A percentile compares a stretch with the other conserved stretches of the same genome.
Evolutionary conservation across 2,888 invertebrate species (phyloP).

Genomic region (Pristionchus mayeri): DNA sequence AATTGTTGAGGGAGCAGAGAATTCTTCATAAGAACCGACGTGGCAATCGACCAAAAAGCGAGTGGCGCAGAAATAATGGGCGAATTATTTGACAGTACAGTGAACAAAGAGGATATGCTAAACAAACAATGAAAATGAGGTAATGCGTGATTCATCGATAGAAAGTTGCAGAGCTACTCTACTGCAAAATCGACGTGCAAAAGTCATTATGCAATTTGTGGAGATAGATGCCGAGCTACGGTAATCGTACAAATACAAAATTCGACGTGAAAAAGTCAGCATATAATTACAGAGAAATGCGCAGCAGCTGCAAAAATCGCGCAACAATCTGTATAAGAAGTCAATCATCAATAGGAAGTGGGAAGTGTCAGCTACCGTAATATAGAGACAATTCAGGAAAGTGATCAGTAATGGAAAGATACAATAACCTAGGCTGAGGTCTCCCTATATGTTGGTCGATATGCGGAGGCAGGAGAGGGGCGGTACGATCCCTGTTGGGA

Average conservation of each 20-base stretch:
- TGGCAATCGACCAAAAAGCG: too few relatives aligned
- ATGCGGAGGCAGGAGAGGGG: conserved; percentile 50
- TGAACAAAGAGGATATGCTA: conserved; percentile 1
- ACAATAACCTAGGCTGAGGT: conserved; percentile 61
- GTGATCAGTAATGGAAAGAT: background rate
- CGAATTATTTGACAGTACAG: conserved; percentile 18
- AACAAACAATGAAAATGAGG: background rate
- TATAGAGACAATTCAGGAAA: background rate
- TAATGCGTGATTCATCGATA: too few relatives aligned
- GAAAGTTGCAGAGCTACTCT: too few relatives aligned
- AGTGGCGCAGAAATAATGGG: background rate
- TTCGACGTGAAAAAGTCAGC: too few relatives aligned
- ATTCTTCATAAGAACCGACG: background rate
- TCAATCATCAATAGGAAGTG: background rate
- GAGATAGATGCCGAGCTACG: too few relatives aligned
- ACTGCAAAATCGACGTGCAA: too few relatives aligned
- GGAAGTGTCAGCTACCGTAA: background rate
- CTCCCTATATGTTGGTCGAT: conserved; percentile 63
- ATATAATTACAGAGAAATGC: too few relatives aligned
- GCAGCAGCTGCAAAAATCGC: too few relatives aligned
- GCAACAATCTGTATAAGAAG: background rate
- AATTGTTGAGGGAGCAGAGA: background rate
- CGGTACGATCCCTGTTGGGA: conserved; percentile 33
- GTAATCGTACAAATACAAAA: too few relatives aligned
- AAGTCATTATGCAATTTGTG: background rate